phyloP scores from a whole-genome alignment of 2,113 vertebrate species.

The Psilopsiagon aymara region DNA sequence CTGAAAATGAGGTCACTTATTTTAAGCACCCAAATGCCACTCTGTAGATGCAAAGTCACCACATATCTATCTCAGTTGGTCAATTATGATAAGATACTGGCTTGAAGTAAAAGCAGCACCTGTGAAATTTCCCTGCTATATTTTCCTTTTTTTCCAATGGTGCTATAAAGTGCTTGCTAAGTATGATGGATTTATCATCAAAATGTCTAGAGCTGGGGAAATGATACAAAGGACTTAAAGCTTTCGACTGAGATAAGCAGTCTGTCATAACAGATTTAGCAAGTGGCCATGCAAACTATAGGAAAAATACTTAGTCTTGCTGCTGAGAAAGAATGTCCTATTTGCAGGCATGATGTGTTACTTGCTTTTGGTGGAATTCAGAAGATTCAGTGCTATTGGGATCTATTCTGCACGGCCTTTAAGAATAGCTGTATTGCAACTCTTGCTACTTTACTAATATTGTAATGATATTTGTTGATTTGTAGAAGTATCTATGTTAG shows the following conservation, averaged over 20 bases:
- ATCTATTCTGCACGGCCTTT: neutral
- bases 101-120: neutral
- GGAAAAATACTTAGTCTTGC: neutral
- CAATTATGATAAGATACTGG: neutral
- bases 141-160: neutral
- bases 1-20: constrained; percentile 29
- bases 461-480: neutral
- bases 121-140: neutral
- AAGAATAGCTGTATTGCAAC: neutral
- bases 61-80: neutral
- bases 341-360: neutral
- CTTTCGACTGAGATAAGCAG: constrained; percentile 4
- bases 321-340: neutral
- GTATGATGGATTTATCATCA: neutral
- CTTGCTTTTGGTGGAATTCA: neutral
- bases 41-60: neutral
- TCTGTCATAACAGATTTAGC: constrained; percentile 37
- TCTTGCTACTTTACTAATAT: neutral
- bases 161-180: neutral
- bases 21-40: neutral
- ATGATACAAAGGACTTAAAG: constrained; percentile 19
- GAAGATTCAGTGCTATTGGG: neutral
- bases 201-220: neutral
- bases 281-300: constrained; percentile 2
- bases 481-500: neutral